These are phyloP conservation scores for Pegoplata infirma DNA, from an alignment of 2,888 invertebrate species.

Conservation along the genomic window DNA sequence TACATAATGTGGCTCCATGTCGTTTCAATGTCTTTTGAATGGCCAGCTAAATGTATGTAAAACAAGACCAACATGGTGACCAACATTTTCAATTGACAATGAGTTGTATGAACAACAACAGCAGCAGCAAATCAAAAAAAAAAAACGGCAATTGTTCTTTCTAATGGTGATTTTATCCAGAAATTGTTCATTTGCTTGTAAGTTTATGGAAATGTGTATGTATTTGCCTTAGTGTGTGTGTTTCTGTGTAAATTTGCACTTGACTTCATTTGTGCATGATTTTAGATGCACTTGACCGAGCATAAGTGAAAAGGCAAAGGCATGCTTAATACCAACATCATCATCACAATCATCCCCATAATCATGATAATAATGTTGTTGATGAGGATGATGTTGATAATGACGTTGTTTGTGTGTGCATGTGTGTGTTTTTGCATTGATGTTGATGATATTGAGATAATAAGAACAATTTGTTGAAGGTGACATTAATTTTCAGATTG, in stretches of 20 bases:
- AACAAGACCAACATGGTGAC: conserved; percentile 19
- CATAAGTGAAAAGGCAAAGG: conserved; percentile 44
- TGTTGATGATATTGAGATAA: neutral
- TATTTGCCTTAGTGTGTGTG: conserved; percentile 7
- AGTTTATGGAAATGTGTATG: neutral
- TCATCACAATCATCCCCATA: conserved; percentile 12
- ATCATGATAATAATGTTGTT: conserved; percentile 13
- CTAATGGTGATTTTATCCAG: conserved; percentile 16
- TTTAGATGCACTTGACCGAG: conserved; percentile 57
- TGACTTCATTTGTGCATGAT: conserved; percentile 58
- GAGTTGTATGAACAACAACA: neutral
- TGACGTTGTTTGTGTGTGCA: too few relatives aligned
- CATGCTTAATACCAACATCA: conserved; percentile 21
- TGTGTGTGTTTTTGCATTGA: too few relatives aligned
- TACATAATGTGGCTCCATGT: neutral
- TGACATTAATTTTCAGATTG: conserved; percentile 13
- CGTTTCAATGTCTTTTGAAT: neutral
- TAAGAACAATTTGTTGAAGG: conserved; percentile 1
- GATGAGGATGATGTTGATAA: conserved; percentile 1
- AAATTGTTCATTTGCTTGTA: neutral
- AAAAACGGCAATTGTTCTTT: conserved; percentile 38
- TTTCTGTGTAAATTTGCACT: conserved; percentile 41
- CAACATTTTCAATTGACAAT: conserved; percentile 19
- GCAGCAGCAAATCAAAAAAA: neutral
- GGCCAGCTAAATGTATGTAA: neutral